Evolutionary conservation across 92 coral and sea anemone species (phyloP).

Genomic region (Heteractis magnifica): DNA sequence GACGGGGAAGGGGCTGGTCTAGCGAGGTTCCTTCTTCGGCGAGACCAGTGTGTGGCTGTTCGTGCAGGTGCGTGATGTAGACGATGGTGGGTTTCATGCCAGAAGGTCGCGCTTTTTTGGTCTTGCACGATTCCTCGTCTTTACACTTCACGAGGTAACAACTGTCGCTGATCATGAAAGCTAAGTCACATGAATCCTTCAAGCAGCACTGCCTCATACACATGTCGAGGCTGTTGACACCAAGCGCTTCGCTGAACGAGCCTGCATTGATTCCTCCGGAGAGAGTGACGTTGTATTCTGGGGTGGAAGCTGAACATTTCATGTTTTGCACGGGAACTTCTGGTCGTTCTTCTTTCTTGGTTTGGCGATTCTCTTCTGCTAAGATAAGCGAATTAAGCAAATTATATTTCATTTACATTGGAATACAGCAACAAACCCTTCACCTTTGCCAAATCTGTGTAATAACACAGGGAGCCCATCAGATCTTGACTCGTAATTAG

Average conservation of each 20-base stretch:
- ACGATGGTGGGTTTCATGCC: slow-evolving; percentile 78
- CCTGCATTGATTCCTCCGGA: slow-evolving; percentile 85
- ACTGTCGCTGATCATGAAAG: slow-evolving; percentile 92
- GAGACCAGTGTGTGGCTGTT: slow-evolving; percentile 23
- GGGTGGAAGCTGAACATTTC: slow-evolving; percentile 75
- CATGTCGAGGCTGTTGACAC: slow-evolving; percentile 68
- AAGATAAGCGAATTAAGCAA: background rate
- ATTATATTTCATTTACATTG: background rate
- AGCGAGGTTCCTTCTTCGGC: slow-evolving; percentile 4
- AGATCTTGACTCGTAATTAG: too few relatives aligned
- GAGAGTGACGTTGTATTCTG: slow-evolving; percentile 81
- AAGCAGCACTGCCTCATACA: slow-evolving; percentile 91
- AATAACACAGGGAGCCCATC: too few relatives aligned
- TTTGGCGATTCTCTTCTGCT: slow-evolving; percentile 37
- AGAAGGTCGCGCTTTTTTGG: slow-evolving; percentile 79
- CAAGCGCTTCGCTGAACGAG: slow-evolving; percentile 69
- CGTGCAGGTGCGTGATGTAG: slow-evolving; percentile 57
- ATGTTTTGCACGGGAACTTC: slow-evolving; percentile 29
- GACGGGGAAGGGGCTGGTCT: slow-evolving; percentile 12
- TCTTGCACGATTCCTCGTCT: slow-evolving; percentile 62
- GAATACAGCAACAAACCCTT: background rate
- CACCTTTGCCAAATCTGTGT: too few relatives aligned
- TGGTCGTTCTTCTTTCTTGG: slow-evolving; percentile 60
- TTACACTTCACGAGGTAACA: slow-evolving; percentile 86
- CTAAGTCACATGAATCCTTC: slow-evolving; percentile 76